Conservation (phyloP, 1,140 invertebrate genomes). For the Steinernema feltiae region DNA sequence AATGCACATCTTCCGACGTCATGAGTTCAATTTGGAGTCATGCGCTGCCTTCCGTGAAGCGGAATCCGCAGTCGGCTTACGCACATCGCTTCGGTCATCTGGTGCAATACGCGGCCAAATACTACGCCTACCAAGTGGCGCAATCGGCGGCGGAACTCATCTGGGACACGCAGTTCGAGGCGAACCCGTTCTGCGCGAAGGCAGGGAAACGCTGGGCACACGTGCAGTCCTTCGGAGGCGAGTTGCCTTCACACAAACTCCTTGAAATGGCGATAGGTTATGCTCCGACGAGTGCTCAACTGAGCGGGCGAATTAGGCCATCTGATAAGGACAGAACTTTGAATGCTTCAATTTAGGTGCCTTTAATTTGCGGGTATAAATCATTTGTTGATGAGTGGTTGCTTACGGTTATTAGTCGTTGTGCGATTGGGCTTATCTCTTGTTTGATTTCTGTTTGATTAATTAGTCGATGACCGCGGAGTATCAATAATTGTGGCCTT, state of each 20-base stretch:
- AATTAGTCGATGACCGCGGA: no score
- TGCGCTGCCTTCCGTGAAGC: constrained; percentile 42
- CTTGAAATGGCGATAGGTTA: constrained; percentile 38
- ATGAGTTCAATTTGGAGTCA: constrained; percentile 72
- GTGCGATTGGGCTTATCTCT: no score
- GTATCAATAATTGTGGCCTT: no score
- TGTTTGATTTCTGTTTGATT: no score
- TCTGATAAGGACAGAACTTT: neutral
- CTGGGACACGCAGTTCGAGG: constrained; percentile 80
- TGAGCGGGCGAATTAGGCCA: neutral
- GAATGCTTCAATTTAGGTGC: neutral
- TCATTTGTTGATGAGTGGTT: no score
- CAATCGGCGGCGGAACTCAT: constrained; percentile 83
- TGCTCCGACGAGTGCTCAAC: constrained; percentile 25
- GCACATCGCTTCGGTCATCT: constrained; percentile 91
- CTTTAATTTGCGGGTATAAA: neutral
- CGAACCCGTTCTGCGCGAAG: constrained; percentile 70
- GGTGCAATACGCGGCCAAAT: constrained; percentile 94
- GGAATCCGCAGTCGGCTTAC: constrained; percentile 68
- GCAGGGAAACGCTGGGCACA: constrained; percentile 46
- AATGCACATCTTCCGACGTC: constrained; percentile 67
- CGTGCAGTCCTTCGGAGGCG: constrained; percentile 53
- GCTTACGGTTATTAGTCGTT: no score
- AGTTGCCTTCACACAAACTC: constrained; percentile 44
- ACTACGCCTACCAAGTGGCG: constrained; percentile 93